Evolutionary conservation across 2,113 vertebrate genomes (phyloP).

Genomic region (Nerophis lumbriciformis): DNA sequence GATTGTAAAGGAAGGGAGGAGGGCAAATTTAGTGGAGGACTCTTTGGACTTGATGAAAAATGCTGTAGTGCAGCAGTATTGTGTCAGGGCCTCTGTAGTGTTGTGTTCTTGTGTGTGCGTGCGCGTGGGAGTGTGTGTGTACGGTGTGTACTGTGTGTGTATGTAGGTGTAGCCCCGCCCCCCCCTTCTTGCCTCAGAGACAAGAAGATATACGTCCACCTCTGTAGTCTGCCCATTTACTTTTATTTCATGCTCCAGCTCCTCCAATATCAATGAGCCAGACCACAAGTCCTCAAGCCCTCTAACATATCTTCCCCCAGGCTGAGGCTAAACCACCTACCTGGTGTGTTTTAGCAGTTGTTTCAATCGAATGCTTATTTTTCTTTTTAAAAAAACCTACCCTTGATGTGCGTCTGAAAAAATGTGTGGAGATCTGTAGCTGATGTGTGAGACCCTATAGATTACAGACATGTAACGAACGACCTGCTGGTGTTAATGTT

Average conservation of each 20-base stretch:
- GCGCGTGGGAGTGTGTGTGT: not conserved
- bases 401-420: conserved; percentile 20
- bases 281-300: conserved; percentile 58
- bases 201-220: conserved; percentile 64
- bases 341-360: conserved; percentile 43
- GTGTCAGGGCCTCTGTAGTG: conserved; percentile 32
- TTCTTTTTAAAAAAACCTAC: conserved; percentile 23
- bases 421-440: conserved; percentile 14
- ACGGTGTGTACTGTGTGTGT: conserved; percentile 10
- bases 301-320: conserved; percentile 57
- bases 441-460: conserved; percentile 14
- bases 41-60: conserved; percentile 44
- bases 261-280: conserved; percentile 55
- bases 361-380: conserved; percentile 44
- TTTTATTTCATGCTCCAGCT: conserved; percentile 66
- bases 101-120: not conserved
- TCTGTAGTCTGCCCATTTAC: conserved; percentile 60
- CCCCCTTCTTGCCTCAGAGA: conserved; percentile 52
- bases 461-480: conserved; percentile 10
- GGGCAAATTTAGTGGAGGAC: conserved; percentile 17
- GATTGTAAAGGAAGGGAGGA: conserved; percentile 20
- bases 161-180: conserved; percentile 10
- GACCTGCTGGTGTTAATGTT: too few relatives aligned
- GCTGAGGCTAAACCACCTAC: conserved; percentile 52
- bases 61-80: conserved; percentile 50